Base-by-base conservation (phyloP, 2,113 vertebrate genomes). In the Sceloporus tristichus region DNA sequence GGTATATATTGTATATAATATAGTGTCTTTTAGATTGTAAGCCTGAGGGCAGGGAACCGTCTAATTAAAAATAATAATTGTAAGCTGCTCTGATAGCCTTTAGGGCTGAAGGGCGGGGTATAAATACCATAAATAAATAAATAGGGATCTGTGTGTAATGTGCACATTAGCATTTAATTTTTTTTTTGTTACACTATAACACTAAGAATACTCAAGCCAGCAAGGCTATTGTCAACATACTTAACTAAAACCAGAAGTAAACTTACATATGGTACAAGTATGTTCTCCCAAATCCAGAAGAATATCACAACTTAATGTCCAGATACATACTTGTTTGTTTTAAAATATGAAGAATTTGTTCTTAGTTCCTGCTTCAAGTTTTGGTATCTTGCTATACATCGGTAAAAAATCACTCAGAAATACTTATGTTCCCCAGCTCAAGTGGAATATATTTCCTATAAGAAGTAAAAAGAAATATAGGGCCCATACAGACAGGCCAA, bases 331-430 rank as follows among this genome's bases (percentile, higher is more conserved):
- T 3, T 42, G 13, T 85, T 27, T 21, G 62, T 29, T 87, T 87
- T 79, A 80, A 73, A 83, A 66, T 23, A 40, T 38, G 42, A 65
- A 27, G n/a, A 76, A 4, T 40, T 68, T 82, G 29, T 88, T 83
- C 65, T 68, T 27, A 77, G 14, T 1, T 83, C 40, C 14, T 68
- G 74, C 59, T 82, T 82, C n/a, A 74, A 21, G 25, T 73, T n/a
- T 76, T 87, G 40, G 11, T 75, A 76, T 65, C 79, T 87, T 82
- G 79, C 79, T 59, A 82, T 87, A 76, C 82, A 87, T 82, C 76
- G 62, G 27, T 66, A 40, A 79, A 70, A 73, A 40, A 5, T 40
- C 70, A 8, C 29, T 88, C 73, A 83, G 18, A 40, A 16, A 42
- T 83, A 76, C n/a, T 77, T 83, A 16, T 25, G 1, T 66, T 77